These are phyloP conservation scores for Leptogaster cylindrica DNA, from an alignment of 2,888 invertebrate species.

Conservation along the genomic window DNA sequence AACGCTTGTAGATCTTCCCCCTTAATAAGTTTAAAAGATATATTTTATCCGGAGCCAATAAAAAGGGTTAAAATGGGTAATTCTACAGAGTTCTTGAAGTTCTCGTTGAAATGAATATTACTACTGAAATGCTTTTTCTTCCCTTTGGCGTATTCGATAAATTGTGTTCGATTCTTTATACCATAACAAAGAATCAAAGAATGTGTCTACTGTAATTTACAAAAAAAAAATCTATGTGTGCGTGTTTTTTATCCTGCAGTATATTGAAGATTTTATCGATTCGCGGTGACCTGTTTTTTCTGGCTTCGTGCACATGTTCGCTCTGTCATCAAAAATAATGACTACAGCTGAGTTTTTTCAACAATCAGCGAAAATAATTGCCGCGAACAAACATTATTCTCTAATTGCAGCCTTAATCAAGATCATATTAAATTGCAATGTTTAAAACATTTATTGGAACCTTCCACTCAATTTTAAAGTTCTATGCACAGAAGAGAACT, in stretches of 20 bases:
- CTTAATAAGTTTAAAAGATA: conserved; percentile 30
- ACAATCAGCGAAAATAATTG: not conserved
- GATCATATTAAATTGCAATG: conserved; percentile 9
- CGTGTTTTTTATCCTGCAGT: not conserved
- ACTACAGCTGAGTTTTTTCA: not conserved
- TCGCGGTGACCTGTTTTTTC: not conserved
- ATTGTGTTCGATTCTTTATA: conserved; percentile 22
- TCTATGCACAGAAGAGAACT: too few species aligned
- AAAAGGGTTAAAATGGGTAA: conserved; percentile 28
- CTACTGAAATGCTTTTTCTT: conserved; percentile 8
- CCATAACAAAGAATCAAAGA: conserved; percentile 6
- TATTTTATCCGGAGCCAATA: conserved; percentile 21
- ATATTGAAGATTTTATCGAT: not conserved
- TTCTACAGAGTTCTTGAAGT: not conserved
- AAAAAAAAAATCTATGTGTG: not conserved
- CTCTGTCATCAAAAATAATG: not conserved
- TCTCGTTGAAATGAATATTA: conserved; percentile 5
- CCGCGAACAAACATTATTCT: conserved; percentile 10
- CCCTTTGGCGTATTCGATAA: not conserved
- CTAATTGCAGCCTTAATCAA: conserved; percentile 17
- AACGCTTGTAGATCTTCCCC: conserved; percentile 23
- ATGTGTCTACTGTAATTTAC: conserved; percentile 3
- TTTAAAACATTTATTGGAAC: too few species aligned
- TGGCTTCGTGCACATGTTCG: not conserved
- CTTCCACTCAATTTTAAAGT: too few species aligned